phyloP scores from a whole-genome alignment of 2,888 invertebrate species.

The Ormyrus thymus region DNA sequence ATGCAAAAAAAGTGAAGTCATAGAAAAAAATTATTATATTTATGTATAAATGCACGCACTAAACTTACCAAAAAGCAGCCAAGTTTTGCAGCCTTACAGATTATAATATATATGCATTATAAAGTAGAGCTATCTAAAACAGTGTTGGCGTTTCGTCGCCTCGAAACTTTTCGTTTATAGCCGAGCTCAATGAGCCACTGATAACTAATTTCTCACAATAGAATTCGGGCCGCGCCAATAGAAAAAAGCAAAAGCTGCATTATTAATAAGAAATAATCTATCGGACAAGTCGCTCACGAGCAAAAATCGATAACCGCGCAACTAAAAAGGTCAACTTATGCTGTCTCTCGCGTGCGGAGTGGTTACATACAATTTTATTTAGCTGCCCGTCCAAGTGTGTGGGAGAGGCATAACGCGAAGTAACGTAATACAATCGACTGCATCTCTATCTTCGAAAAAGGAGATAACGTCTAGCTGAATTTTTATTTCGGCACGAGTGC shows the following conservation, averaged over 20 bases:
- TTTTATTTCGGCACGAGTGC: background rate
- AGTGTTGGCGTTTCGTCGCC: no score
- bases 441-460: no score
- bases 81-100: constrained; percentile 2
- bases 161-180: no score
- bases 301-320: constrained; percentile 52
- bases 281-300: constrained; percentile 25
- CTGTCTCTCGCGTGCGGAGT: background rate
- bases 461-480: background rate
- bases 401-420: background rate
- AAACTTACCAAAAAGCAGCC: constrained; percentile 8
- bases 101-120: background rate
- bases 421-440: background rate
- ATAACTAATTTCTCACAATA: background rate
- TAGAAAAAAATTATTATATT: background rate
- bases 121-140: no score
- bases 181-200: no score
- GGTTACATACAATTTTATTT: constrained; percentile 36
- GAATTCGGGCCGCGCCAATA: background rate
- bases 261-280: constrained; percentile 37
- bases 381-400: background rate
- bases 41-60: background rate
- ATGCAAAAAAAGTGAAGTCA: background rate
- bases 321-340: constrained; percentile 47
- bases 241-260: no score